Evolutionary conservation across 1,140 invertebrate species (phyloP), one percentile per base, ranked within the genome.

Genomic region (Bombus picipes): DNA sequence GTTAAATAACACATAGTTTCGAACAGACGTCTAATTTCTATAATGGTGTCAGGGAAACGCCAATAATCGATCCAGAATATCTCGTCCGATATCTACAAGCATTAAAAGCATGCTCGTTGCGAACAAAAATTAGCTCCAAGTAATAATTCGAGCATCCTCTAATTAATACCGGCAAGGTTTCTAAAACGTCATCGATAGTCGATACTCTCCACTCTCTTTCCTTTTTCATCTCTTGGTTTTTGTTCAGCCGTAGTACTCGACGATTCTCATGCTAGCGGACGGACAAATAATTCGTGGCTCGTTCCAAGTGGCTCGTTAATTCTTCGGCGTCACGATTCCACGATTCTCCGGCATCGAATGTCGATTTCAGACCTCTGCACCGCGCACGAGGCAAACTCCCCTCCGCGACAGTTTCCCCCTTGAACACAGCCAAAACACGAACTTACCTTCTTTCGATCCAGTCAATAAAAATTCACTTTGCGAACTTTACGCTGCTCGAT

Each of bases 161-260:
- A 83, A 83, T 83, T 77, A 83, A 32, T 68, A 13, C 43, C 34
- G 25, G 34, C 32, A 8, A 34, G 22, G 25, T 82, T 70, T 83
- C 73, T 68, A 83, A 83, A 77, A 77, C 62, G 73, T 39, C 37
- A 77, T 77, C 81, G 81, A 77, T 83, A 83, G n/a, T 68, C 81
- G 81, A 83, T 83, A 83, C 34, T 37, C 9, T 28, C 59, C 28
- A 62, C 3, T 43, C 22, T 1, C 41, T 22, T 43, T 32, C 15
- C 18, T 37, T 37, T 68, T 37, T 34, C 53, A 3, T 83, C 71
- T 34, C 37, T 57, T n/a, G 73, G 77, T 70, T 53, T 32, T 34
- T 70, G 53, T 77, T 70, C 81, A 32, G 75, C 9, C 41, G 32
- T 66, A 6, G 13, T 43, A 76, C 72, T 74, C 81, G 68, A 59